phyloP scores from a whole-genome alignment of 2,113 vertebrate genomes.

The Gorsachius goisagi region DNA sequence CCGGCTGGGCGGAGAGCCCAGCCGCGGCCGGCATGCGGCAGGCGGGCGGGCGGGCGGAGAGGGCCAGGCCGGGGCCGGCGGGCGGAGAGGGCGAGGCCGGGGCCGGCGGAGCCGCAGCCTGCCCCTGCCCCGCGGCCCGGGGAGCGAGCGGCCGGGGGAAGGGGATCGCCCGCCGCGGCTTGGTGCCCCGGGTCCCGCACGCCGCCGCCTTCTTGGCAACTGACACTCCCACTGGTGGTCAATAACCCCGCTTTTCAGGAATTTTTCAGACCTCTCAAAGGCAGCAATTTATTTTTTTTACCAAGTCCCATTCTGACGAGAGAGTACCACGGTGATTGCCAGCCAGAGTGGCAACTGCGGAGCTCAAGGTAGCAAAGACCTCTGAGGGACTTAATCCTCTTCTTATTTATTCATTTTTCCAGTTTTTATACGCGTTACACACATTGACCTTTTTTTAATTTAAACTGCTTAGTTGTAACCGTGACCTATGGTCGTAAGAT shows the following conservation, averaged over 20 bases:
- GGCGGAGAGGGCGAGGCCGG: no score
- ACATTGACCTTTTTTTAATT: background rate
- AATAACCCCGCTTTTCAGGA: background rate
- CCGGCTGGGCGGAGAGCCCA: no score
- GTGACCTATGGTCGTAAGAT: background rate
- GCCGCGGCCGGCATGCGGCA: no score
- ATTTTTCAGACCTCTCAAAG: background rate
- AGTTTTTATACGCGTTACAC: background rate
- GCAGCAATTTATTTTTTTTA: background rate
- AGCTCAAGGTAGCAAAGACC: background rate
- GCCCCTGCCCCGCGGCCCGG: background rate
- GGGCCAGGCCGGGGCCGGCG: background rate
- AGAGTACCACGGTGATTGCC: rapidly evolving
- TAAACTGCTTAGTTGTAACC: background rate
- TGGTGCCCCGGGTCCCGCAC: background rate
- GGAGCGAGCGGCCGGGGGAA: no score
- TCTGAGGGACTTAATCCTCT: background rate
- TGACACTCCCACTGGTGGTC: rapidly evolving
- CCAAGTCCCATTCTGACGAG: rapidly evolving
- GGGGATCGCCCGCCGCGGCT: background rate
- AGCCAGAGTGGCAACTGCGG: background rate
- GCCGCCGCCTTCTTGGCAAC: background rate
- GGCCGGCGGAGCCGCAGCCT: no score
- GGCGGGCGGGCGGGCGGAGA: no score
- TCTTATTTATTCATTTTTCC: background rate